Evolutionary conservation across 2,888 invertebrate species (phyloP), one percentile per base, ranked within the genome.

Genomic region (Alsophila aescularia): DNA sequence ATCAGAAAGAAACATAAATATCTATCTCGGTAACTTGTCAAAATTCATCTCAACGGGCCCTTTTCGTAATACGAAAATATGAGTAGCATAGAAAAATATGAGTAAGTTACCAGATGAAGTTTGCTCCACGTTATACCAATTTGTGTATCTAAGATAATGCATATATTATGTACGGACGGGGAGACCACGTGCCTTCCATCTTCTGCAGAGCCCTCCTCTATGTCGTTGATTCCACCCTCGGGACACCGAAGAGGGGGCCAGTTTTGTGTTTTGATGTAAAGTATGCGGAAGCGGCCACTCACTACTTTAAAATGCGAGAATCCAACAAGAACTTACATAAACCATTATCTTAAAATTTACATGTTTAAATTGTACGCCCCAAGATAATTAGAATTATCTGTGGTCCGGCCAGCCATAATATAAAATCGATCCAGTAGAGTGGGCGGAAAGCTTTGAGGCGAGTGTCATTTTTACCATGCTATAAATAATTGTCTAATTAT

Each of bases 221-320:
- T 73, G 73, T 74, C 63, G 73, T 72, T 80, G 79, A 80, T 79
- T 81, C 72, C 64, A 71, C 81, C 76, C 81, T 63, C 67, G 78
- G 75, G 81, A 78, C 69, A 58, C 58, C 58, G 58, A 63, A 53
- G 36, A 42, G 52, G 47, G n/a, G 54, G 36, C 55, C 35, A 44
- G 40, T 50, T 50, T 55, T 41, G 45, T 35, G 41, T 41, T 50
- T 44, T 51, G 72, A 75, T 52, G 55, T 74, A 73, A 60, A 71
- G 67, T 57, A 41, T 39, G 56, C 49, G 47, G 72, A 77, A 72
- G 70, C 56, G 75, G 58, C 48, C 48, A 39, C 37, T 24, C 31
- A 39, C 36, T 35, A 7, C 24, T 31, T 15, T 44, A 34, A 27
- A 8, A 24, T 6, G 7, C 24, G 5, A 8, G 24, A 24, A 24